Conservation (phyloP, 2,888 invertebrate genomes). For the Morpho achilles region DNA sequence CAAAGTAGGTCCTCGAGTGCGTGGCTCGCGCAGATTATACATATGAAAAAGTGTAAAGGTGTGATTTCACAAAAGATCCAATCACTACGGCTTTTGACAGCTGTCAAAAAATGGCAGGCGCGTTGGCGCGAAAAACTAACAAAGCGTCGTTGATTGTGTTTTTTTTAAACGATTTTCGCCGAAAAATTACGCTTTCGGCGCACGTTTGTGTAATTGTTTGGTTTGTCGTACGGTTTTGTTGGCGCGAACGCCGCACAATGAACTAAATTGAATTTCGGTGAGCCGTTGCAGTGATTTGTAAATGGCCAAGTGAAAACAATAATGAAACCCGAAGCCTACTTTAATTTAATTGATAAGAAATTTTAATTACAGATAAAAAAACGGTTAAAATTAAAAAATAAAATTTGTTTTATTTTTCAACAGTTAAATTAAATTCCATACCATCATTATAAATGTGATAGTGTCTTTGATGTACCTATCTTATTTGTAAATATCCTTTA, state of each 20-base stretch:
- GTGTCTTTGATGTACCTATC: too few relatives aligned
- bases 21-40: conserved; percentile 32
- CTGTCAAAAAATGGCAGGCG: conserved; percentile 49
- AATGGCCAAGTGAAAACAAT: conserved; percentile 39
- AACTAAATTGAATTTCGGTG: conserved; percentile 71
- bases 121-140: conserved; percentile 70
- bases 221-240: conserved; percentile 60
- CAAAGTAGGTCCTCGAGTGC: conserved; percentile 38
- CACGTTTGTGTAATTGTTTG: conserved; percentile 77
- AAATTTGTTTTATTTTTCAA: too few relatives aligned
- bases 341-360: not conserved
- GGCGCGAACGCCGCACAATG: conserved; percentile 46
- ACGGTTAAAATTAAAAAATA: too few relatives aligned
- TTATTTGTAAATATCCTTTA: too few relatives aligned
- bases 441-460: too few relatives aligned
- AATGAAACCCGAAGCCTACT: conserved; percentile 9
- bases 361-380: not conserved
- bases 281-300: conserved; percentile 53
- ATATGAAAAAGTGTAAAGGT: not conserved
- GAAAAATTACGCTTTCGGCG: conserved; percentile 72
- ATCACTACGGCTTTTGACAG: conserved; percentile 51
- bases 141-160: conserved; percentile 46
- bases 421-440: too few relatives aligned
- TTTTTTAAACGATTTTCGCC: conserved; percentile 48
- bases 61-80: not conserved